Evolutionary conservation across 2,797 vertebrate genomes (phyloP), one percentile per base, ranked within the genome.

Genomic region (Gymnocypris eckloni): DNA sequence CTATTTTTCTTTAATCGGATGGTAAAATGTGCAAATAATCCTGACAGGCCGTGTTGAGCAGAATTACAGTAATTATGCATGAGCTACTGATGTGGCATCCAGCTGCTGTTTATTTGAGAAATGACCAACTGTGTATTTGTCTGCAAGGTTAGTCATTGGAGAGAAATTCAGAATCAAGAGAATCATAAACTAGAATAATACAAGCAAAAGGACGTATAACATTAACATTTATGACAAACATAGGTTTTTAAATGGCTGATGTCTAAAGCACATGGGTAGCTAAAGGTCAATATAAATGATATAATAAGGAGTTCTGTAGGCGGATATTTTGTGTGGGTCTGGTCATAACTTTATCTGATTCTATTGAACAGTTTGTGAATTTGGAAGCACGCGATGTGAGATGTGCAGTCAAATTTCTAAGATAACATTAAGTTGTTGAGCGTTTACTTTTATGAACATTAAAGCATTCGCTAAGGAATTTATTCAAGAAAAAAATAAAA

Each of bases 381-480:
- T 50, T 50, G 25, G 10, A 73, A 48, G 41, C 25, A 61, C n/a
- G 20, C 0, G 48, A 41, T 22, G 18, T 39, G 39, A 64, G 59
- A 52, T 52, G 22, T 22, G 18, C 13, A 83, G 71, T 76, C 82
- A 76, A 83, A 83, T 76, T 76, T 41, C 8, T n/a, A 50, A 37
- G 43, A 83, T 75, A 83, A 25, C 59, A 77, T 77, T 6, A 37
- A 2, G 41, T 45, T 48, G 43, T 39, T 83, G 20, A 66, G 15
- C 0, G 28, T 76, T 41, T 66, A n/a, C n/a, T n/a, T n/a, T n/a
- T 66, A 83, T 52, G 28, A 52, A 77, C 1, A 0, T 54, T 77
- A 3, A 18, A 18, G 5, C 16, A 28, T 56, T 77, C 10, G 67
- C 15, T 28, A 5, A 15, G 52, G 3, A 41, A 84, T 67, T 4